These are phyloP conservation scores for Scaptomyza hsui DNA, from an alignment of 1,140 invertebrate genomes.

Conservation along the genomic window DNA sequence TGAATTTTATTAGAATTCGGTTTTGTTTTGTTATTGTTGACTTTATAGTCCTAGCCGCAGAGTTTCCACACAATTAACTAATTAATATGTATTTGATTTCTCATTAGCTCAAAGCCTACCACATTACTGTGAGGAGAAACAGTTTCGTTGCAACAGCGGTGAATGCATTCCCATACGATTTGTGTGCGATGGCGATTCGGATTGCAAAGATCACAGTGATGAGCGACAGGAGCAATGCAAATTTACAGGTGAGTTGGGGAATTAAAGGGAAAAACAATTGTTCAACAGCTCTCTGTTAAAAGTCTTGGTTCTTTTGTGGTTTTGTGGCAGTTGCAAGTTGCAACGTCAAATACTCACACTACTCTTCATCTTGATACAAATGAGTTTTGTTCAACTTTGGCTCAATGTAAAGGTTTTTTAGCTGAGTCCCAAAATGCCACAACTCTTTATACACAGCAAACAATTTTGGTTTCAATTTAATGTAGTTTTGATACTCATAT, in stretches of 20 bases:
- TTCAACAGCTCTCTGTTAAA: neutral
- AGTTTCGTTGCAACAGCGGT: constrained; percentile 90
- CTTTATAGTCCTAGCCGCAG: constrained; percentile 58
- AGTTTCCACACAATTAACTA: constrained; percentile 64
- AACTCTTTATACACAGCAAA: neutral
- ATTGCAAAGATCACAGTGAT: constrained; percentile 92
- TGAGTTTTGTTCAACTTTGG: constrained; percentile 28
- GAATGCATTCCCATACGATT: constrained; percentile 93
- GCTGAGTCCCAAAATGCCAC: constrained; percentile 6
- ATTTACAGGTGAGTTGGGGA: constrained; percentile 84
- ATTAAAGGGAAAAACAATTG: constrained; percentile 9
- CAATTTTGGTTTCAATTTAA: constrained; percentile 18
- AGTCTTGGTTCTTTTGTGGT: neutral
- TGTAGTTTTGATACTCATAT: no score
- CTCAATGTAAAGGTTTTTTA: constrained; percentile 22
- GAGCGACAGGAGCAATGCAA: constrained; percentile 86
- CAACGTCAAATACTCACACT: neutral
- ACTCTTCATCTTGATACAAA: constrained; percentile 9
- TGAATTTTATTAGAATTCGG: constrained; percentile 69
- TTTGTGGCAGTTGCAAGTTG: constrained; percentile 9
- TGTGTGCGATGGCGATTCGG: constrained; percentile 90
- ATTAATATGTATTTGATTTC: constrained; percentile 76
- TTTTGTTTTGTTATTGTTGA: constrained; percentile 22
- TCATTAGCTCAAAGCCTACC: constrained; percentile 63
- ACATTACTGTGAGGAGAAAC: constrained; percentile 86